Percentiles rank a stretch among this genome's conserved stretches.
phyloP scores from a whole-genome alignment of 2,888 invertebrate species.

The Dryobotodes eremita region DNA sequence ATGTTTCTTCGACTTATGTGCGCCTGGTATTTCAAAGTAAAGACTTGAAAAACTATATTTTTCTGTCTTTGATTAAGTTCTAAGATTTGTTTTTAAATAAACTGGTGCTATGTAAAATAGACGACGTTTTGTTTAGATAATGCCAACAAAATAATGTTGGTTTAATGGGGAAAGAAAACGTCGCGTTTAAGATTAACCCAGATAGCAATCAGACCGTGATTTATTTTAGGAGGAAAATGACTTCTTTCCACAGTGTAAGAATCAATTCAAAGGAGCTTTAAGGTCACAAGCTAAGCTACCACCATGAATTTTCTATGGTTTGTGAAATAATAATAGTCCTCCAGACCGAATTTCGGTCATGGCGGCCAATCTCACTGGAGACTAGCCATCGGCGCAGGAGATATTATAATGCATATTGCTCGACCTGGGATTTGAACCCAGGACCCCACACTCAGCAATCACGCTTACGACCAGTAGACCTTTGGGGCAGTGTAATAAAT shows the following conservation, averaged over 20 bases:
- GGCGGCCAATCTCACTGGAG: too few species aligned
- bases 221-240: slow-evolving; percentile 46
- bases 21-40: slow-evolving; percentile 7
- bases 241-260: slow-evolving; percentile 3
- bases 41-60: background rate
- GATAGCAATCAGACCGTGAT: slow-evolving; percentile 56
- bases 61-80: too few species aligned
- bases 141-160: slow-evolving; percentile 37
- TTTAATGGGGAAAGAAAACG: slow-evolving; percentile 25
- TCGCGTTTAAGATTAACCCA: slow-evolving; percentile 46
- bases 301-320: background rate
- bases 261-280: slow-evolving; percentile 1
- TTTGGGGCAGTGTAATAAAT: too few species aligned
- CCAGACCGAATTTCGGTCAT: too few species aligned
- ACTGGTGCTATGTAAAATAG: background rate
- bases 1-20: slow-evolving; percentile 17
- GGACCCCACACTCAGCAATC: too few species aligned
- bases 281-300: background rate
- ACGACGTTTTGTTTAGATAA: background rate
- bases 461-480: too few species aligned
- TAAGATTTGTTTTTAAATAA: background rate
- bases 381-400: too few species aligned
- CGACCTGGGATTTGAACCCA: too few species aligned
- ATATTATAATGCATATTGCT: too few species aligned
- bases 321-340: too few species aligned